These are phyloP conservation scores for Tarsius wallacei DNA, from an alignment of 2,797 vertebrate species.

Conservation along the genomic window DNA sequence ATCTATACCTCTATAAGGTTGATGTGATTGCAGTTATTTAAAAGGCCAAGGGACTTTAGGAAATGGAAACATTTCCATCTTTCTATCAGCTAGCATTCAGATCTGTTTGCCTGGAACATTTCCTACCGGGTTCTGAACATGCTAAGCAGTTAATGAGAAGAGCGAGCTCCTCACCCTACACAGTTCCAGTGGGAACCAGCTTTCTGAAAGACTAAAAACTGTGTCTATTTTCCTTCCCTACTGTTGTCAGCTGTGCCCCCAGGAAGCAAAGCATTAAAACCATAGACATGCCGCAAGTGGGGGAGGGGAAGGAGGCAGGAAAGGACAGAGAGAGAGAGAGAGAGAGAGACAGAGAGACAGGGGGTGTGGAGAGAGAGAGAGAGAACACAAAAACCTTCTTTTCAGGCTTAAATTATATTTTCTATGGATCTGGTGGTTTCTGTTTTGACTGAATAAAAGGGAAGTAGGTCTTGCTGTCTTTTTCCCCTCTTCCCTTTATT, in stretches of 20 bases:
- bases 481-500: not conserved
- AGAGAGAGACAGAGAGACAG: too few relatives aligned
- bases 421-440: conserved; percentile 64
- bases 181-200: not conserved
- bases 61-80: not conserved
- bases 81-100: not conserved
- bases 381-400: conserved; percentile 58
- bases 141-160: not conserved
- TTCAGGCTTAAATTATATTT: conserved; percentile 76
- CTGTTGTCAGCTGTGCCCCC: not conserved
- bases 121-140: not conserved
- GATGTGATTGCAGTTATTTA: not conserved
- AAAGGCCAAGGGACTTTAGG: not conserved
- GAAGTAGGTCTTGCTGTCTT: conserved; percentile 15
- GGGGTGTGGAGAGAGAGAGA: not conserved
- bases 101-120: not conserved
- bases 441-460: conserved; percentile 24
- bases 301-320: too few relatives aligned
- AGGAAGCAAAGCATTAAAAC: conserved; percentile 69
- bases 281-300: conserved; percentile 14
- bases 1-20: not conserved
- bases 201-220: conserved; percentile 57
- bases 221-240: conserved; percentile 5
- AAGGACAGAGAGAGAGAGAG: not conserved
- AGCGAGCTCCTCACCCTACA: not conserved